Evolutionary conservation across 2,888 invertebrate genomes (phyloP).

Genomic region (Lacanobia oleracea): DNA sequence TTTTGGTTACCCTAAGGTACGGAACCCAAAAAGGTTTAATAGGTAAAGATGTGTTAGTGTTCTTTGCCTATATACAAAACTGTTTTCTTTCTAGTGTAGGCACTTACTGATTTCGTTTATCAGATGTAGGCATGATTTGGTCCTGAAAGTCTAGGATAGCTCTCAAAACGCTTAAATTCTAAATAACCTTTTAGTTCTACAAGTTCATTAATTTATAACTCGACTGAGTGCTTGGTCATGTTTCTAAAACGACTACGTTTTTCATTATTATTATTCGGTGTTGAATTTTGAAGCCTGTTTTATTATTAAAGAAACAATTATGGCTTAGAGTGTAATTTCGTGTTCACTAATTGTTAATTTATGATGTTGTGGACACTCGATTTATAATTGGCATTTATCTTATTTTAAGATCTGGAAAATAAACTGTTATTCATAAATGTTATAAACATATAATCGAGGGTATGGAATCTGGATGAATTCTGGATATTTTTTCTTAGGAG

Average conservation of each 20-base stretch:
- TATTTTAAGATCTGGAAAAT: not conserved
- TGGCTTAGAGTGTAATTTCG: slow-evolving; percentile 26
- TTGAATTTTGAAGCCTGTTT: slow-evolving; percentile 28
- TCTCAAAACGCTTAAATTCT: not conserved
- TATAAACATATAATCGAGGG: not conserved
- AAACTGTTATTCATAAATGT: not conserved
- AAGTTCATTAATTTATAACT: slow-evolving; percentile 44
- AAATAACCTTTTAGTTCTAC: slow-evolving; percentile 23
- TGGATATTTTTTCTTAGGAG: no score
- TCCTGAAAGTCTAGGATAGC: not conserved
- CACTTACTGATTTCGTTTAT: not conserved
- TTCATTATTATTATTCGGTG: slow-evolving; percentile 32
- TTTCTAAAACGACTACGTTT: slow-evolving; percentile 43
- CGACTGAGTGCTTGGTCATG: slow-evolving; percentile 49
- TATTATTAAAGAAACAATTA: slow-evolving; percentile 24
- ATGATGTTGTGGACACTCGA: not conserved
- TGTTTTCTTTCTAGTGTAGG: not conserved
- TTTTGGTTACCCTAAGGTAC: not conserved
- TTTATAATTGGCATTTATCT: slow-evolving; percentile 15
- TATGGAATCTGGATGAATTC: no score
- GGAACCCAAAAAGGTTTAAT: not conserved
- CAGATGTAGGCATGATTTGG: not conserved
- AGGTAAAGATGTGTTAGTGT: not conserved
- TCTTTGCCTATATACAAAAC: not conserved
- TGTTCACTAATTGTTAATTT: slow-evolving; percentile 36